Evolutionary conservation across 1,140 invertebrate species (phyloP).

Genomic region (Trichoplusia ni): DNA sequence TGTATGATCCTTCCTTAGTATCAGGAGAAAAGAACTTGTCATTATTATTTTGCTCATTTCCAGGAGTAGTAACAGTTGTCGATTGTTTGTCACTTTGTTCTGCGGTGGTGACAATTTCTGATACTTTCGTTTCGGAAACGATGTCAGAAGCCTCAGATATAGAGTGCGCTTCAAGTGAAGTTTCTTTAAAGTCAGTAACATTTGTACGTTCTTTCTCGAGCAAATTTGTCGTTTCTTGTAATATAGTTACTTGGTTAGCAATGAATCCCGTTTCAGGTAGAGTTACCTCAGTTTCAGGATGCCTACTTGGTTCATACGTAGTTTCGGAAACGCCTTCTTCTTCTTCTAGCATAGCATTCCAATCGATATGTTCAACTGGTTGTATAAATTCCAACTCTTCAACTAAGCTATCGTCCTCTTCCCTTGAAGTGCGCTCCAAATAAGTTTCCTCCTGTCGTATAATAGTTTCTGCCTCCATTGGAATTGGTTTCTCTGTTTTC

Average conservation of each 20-base stretch:
- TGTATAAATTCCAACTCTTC: conserved; percentile 5
- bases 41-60: conserved; percentile 71
- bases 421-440: background rate
- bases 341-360: conserved; percentile 72
- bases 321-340: conserved; percentile 59
- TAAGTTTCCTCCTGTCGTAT: background rate
- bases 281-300: conserved; percentile 34
- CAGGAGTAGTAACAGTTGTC: conserved; percentile 10
- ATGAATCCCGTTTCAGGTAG: conserved; percentile 42
- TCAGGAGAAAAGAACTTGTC: conserved; percentile 62
- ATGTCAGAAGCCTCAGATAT: too few species aligned
- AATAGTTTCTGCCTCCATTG: background rate
- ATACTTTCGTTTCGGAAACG: background rate
- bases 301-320: conserved; percentile 42
- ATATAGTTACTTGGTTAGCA: conserved; percentile 63
- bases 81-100: conserved; percentile 22
- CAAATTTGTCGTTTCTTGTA: conserved; percentile 47
- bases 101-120: background rate
- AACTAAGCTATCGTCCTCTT: background rate
- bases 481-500: conserved; percentile 31
- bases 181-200: conserved; percentile 20
- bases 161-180: background rate
- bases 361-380: conserved; percentile 54
- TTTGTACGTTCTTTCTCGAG: conserved; percentile 24
- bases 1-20: conserved; percentile 51